Conservation (phyloP, 2,797 vertebrate species). For the Enteromius thamalakanensis region DNA sequence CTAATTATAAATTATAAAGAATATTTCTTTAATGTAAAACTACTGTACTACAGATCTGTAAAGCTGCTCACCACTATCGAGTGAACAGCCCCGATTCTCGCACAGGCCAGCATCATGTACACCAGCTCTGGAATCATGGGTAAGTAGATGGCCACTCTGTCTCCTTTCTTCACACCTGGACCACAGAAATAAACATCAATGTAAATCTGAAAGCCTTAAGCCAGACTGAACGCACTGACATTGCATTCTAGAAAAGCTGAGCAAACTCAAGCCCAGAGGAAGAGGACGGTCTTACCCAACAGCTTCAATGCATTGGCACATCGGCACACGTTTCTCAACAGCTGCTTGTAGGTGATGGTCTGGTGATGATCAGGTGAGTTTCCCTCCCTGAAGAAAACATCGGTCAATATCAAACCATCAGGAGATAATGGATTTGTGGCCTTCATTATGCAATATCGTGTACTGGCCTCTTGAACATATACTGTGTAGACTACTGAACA, state of each 20-base stretch:
- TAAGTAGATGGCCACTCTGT: constrained; percentile 81
- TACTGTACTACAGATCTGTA: not conserved
- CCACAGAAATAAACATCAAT: not conserved
- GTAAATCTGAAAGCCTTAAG: not conserved
- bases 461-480: not conserved
- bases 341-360: constrained; percentile 77
- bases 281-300: constrained; percentile 69
- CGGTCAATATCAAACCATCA: not conserved
- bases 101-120: constrained; percentile 80
- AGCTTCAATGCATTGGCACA: constrained; percentile 80
- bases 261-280: not conserved
- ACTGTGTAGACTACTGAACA: not conserved
- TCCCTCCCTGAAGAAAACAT: constrained; percentile 76
- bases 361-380: constrained; percentile 77
- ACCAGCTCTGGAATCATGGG: constrained; percentile 85
- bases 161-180: constrained; percentile 79
- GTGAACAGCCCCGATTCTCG: constrained; percentile 80
- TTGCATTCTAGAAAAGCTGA: not conserved
- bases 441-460: not conserved
- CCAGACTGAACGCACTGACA: not conserved
- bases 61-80: constrained; percentile 76
- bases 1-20: no score
- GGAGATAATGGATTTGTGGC: not conserved
- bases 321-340: constrained; percentile 80
- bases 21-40: not conserved